A percentile compares a stretch with the other conserved stretches of the same genome.
Conservation (phyloP, 2,113 vertebrate genomes). For the Anser brachyrhynchus region DNA sequence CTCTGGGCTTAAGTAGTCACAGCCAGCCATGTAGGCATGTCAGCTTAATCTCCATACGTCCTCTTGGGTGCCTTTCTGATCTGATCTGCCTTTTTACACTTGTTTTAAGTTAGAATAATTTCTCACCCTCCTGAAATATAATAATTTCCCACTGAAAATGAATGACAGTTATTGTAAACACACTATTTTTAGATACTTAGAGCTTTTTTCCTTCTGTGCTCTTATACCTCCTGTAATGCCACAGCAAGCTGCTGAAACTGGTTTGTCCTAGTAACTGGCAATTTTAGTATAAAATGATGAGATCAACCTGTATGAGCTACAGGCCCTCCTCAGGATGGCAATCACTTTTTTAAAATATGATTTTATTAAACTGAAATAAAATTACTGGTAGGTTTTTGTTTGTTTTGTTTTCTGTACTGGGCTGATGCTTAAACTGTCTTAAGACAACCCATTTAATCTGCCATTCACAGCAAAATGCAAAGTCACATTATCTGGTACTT, state of each 20-base stretch:
- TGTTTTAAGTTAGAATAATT: slow-evolving; percentile 17
- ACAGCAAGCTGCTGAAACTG: background rate
- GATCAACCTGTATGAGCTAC: background rate
- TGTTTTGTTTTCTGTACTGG: background rate
- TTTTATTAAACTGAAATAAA: background rate
- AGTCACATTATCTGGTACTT: background rate
- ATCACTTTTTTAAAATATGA: background rate
- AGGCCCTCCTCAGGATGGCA: background rate
- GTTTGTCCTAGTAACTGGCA: background rate
- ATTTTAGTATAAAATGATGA: background rate
- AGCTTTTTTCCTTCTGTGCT: background rate
- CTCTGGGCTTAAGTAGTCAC: background rate
- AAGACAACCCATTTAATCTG: background rate
- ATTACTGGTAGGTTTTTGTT: background rate
- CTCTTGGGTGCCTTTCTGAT: background rate
- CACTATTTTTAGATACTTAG: slow-evolving; percentile 19
- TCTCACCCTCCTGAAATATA: background rate
- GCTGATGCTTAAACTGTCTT: background rate
- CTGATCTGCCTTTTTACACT: slow-evolving; percentile 30
- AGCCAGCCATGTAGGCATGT: background rate
- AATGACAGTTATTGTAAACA: slow-evolving; percentile 32
- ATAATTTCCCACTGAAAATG: slow-evolving; percentile 34
- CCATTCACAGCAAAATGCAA: background rate
- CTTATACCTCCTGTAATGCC: background rate
- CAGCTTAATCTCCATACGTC: background rate